Conservation (phyloP, 2,888 invertebrate species). For the Tanaodytes sp. region DNA sequence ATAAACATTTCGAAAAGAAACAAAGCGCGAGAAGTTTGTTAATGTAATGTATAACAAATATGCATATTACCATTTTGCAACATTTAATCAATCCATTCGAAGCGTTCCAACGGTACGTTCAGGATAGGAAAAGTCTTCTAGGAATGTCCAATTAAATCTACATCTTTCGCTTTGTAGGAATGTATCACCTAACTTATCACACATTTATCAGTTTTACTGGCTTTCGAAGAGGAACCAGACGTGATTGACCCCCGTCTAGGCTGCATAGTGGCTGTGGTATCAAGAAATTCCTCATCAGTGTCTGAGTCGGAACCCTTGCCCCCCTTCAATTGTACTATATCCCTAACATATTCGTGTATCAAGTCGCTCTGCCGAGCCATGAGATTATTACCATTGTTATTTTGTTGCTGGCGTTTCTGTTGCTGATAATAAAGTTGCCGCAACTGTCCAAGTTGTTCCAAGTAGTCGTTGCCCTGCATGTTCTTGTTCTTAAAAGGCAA, state of each 20-base stretch:
- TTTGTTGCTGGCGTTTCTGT: constrained; percentile 39
- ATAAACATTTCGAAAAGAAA: too few relatives aligned
- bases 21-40: too few relatives aligned
- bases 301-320: constrained; percentile 65
- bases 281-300: constrained; percentile 69
- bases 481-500: constrained; percentile 29
- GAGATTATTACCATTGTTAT: constrained; percentile 58
- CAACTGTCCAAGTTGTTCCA: constrained; percentile 55
- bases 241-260: constrained; percentile 63
- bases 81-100: too few relatives aligned
- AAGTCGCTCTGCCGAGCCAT: constrained; percentile 60
- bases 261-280: constrained; percentile 67
- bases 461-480: constrained; percentile 31
- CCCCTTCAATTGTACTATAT: constrained; percentile 50
- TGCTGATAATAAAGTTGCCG: constrained; percentile 54
- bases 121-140: constrained; percentile 17
- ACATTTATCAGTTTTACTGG: constrained; percentile 46
- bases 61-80: too few relatives aligned
- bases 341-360: constrained; percentile 65
- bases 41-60: too few relatives aligned
- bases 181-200: constrained; percentile 54
- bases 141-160: too few relatives aligned
- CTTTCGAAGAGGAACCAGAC: constrained; percentile 59
- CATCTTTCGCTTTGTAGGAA: constrained; percentile 22
- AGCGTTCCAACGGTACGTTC: too few relatives aligned